Evolutionary conservation across 2,113 vertebrate species (phyloP), one percentile per base, ranked within the genome.

Genomic region (Electrona antarctica): DNA sequence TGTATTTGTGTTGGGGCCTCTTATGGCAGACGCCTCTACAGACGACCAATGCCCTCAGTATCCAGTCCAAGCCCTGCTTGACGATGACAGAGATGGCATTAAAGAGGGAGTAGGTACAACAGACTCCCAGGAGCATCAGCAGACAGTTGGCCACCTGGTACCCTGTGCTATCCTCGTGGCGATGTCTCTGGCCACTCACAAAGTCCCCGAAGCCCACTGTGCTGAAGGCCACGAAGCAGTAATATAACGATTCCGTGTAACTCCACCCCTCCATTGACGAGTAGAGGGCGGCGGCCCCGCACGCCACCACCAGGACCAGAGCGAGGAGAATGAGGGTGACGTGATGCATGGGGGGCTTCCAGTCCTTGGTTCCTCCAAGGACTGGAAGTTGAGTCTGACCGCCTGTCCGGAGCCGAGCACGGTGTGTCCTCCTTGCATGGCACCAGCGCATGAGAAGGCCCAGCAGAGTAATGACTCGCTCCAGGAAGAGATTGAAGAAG

Each of bases 191-290:
- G 41, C 82, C 63, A 15, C 89, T 92, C 6, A 92, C 91, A 83
- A 92, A 84, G 72, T 91, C 92, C 6, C 91, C 87, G 5, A 93
- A 93, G 29, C 90, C 92, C 41, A 91, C 87, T 0, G 85, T 92
- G 79, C 83, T 89, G 70, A 92, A 91, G 0, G 90, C 83, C 69
- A 90, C 89, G 4, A 91, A 92, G 79, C 88, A 93, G 76, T 92
- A 91, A 69, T 92, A 92, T 54, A 93, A 79, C 0, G 90, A 90
- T 60, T 91, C 89, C 3, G 71, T 47, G 76, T 82, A 93, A 10
- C 67, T 79, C 91, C 90, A 90, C 33, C 80, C 85, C 71, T 92
- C 92, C 76, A 88, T 85, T 28, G 69, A 58, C 2, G 87, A 82
- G 73, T 91, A 92, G 7, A 91, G 61, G 1, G 67, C 85, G 0